Conservation (phyloP, 2,797 vertebrate species). For the Phylloscopus collybita region DNA sequence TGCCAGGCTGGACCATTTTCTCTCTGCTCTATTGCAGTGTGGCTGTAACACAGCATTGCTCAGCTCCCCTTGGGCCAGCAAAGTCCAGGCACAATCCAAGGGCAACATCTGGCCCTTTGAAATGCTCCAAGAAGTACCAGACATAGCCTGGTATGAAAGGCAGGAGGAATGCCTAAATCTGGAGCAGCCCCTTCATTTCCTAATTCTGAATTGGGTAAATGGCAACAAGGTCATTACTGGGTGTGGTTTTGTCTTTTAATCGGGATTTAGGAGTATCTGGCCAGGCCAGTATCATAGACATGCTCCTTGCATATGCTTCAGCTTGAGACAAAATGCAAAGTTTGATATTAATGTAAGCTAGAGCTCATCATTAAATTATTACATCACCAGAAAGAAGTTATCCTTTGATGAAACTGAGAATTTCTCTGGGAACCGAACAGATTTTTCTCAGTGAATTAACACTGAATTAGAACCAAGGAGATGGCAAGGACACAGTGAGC, state of each 20-base stretch:
- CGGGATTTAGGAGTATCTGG: not conserved
- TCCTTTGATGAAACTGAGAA: not conserved
- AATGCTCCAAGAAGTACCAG: not conserved
- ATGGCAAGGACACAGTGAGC: not conserved
- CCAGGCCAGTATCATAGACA: not conserved
- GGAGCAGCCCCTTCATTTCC: not conserved
- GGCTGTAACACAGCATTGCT: not conserved
- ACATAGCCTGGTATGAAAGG: not conserved
- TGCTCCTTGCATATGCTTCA: not conserved
- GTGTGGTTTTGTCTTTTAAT: not conserved
- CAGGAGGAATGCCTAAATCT: not conserved
- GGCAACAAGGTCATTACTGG: not conserved
- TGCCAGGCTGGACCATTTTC: not conserved
- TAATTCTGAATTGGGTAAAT: not conserved
- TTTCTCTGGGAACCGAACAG: not conserved
- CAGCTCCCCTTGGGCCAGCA: not conserved
- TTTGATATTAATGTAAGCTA: not conserved
- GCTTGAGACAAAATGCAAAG: not conserved
- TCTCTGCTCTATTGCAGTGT: rapidly evolving
- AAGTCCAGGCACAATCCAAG: not conserved
- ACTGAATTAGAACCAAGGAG: not conserved
- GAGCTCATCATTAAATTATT: not conserved
- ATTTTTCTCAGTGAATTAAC: not conserved
- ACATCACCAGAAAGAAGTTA: not conserved
- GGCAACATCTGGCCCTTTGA: not conserved